Evolutionary conservation across 2,888 invertebrate species (phyloP).

Genomic region (Drymonia ruficornis): DNA sequence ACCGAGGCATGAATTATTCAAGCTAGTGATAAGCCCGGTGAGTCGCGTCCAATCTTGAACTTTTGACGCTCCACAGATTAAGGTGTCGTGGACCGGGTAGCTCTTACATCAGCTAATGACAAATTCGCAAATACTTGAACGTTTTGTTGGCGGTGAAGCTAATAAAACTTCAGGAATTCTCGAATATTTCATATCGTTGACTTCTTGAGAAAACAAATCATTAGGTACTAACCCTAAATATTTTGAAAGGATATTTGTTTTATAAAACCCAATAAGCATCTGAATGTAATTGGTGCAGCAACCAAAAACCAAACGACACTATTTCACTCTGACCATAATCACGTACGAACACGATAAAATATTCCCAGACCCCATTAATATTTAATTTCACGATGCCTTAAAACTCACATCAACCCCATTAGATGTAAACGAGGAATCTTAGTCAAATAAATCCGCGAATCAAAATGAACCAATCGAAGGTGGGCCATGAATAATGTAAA

Average conservation of each 20-base stretch:
- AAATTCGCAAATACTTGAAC: conserved; percentile 1
- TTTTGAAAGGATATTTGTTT: too few relatives aligned
- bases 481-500: conserved; percentile 68
- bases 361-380: conserved; percentile 17
- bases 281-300: too few relatives aligned
- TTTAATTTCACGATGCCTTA: conserved; percentile 34
- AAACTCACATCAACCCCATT: conserved; percentile 27
- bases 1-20: conserved; percentile 32
- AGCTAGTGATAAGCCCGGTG: conserved; percentile 22
- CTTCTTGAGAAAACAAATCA: neutral
- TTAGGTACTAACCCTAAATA: neutral
- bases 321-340: neutral
- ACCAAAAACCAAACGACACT: neutral
- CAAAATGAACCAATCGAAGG: conserved; percentile 41
- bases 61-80: conserved; percentile 18
- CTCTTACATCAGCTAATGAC: conserved; percentile 14
- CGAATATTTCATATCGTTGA: neutral
- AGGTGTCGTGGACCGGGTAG: conserved; percentile 3
- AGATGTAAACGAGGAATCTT: conserved; percentile 19
- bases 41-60: conserved; percentile 16
- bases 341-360: neutral
- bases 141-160: neutral
- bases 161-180: neutral
- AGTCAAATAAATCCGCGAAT: conserved; percentile 35
- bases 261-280: too few relatives aligned